These are phyloP conservation scores for Saccostrea glomerata DNA, from an alignment of 1,140 invertebrate species.

Conservation along the genomic window DNA sequence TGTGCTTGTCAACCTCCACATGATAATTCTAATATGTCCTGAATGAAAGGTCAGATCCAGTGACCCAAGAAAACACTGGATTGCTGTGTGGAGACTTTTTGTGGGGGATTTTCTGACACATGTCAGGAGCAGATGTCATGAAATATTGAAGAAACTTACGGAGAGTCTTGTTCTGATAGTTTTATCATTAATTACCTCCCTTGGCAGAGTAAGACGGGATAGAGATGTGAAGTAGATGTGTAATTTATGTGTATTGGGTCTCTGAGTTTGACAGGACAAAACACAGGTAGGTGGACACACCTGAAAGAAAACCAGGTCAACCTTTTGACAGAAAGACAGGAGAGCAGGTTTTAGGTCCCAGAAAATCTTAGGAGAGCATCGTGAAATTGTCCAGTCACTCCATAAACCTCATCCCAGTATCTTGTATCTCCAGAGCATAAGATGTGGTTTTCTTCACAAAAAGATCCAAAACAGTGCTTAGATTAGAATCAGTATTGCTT, in stretches of 20 bases:
- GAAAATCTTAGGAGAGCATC: not conserved
- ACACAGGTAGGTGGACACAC: not conserved
- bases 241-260: slow-evolving; percentile 13
- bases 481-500: not conserved
- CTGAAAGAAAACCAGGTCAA: not conserved
- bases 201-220: not conserved
- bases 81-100: not conserved
- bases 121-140: slow-evolving; percentile 16
- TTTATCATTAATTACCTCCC: slow-evolving; percentile 31
- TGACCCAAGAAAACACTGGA: slow-evolving; percentile 17
- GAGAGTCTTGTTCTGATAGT: not conserved
- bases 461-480: not conserved
- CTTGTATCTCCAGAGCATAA: not conserved
- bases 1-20: not conserved
- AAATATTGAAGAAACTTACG: slow-evolving; percentile 1
- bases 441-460: slow-evolving; percentile 1
- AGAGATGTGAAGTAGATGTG: slow-evolving; percentile 26
- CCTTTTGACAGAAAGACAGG: not conserved
- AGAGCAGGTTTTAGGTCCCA: not conserved
- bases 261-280: not conserved
- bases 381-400: slow-evolving; percentile 2
- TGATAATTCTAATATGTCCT: slow-evolving; percentile 12
- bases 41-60: not conserved
- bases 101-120: slow-evolving; percentile 21
- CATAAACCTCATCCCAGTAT: not conserved